Conservation (phyloP, 2,888 invertebrate species). For the Eupithecia insigniata region DNA sequence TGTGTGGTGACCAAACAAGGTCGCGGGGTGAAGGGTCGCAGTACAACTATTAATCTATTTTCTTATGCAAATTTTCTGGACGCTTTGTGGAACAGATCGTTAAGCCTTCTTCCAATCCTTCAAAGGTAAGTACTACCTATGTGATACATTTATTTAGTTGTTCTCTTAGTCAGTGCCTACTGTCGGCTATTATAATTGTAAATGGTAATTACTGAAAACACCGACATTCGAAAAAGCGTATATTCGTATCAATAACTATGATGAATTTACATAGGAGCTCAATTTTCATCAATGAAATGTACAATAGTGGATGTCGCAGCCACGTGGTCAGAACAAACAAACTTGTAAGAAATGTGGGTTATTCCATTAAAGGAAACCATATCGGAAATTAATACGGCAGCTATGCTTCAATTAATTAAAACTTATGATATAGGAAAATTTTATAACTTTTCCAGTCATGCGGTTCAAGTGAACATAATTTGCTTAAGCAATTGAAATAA, state of each 20-base stretch:
- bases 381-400: conserved; percentile 17
- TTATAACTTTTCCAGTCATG: background rate
- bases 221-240: conserved; percentile 20
- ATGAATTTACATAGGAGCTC: conserved; percentile 38
- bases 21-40: conserved; percentile 54
- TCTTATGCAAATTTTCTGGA: conserved; percentile 42
- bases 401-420: background rate
- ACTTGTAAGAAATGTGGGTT: conserved; percentile 24
- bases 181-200: background rate
- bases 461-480: background rate
- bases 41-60: conserved; percentile 46
- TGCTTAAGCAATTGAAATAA: conserved; percentile 4
- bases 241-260: conserved; percentile 28
- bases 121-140: background rate
- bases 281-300: conserved; percentile 43
- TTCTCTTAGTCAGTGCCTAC: background rate
- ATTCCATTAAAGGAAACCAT: conserved; percentile 21
- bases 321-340: conserved; percentile 30
- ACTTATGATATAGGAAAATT: background rate
- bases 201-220: conserved; percentile 7
- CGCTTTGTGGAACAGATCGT: conserved; percentile 17
- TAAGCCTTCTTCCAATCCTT: conserved; percentile 6
- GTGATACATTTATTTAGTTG: background rate
- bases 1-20: conserved; percentile 63
- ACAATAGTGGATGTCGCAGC: conserved; percentile 32